Conservation (phyloP, 2,888 invertebrate species). For the Taenaris catops region DNA sequence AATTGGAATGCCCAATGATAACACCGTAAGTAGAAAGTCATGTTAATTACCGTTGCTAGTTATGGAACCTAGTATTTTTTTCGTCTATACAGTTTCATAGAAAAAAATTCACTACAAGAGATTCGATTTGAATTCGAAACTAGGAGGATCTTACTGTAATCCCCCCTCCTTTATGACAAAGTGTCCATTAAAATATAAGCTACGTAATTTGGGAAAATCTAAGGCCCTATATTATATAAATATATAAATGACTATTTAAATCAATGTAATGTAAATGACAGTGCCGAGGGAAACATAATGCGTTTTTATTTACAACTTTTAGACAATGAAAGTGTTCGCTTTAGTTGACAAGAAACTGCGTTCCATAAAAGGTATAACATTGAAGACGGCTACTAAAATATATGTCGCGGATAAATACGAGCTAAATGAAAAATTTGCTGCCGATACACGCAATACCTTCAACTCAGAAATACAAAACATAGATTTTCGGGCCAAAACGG, state of each 20-base stretch:
- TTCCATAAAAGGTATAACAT: slow-evolving; percentile 62
- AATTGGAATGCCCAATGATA: slow-evolving; percentile 48
- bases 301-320: slow-evolving; percentile 14
- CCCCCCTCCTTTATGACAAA: no score
- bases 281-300: background rate
- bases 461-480: slow-evolving; percentile 80
- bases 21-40: slow-evolving; percentile 32
- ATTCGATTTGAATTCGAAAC: no score
- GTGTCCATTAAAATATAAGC: background rate
- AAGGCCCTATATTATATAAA: background rate
- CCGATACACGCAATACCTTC: slow-evolving; percentile 77
- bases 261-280: background rate
- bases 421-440: slow-evolving; percentile 76
- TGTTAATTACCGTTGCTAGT: background rate
- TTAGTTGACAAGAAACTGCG: slow-evolving; percentile 29
- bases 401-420: slow-evolving; percentile 73
- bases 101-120: no score
- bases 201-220: background rate
- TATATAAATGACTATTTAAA: no score
- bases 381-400: slow-evolving; percentile 84
- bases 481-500: slow-evolving; percentile 74
- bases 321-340: slow-evolving; percentile 48
- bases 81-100: no score
- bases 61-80: background rate
- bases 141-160: no score